phyloP scores from a whole-genome alignment of 1,140 invertebrate genomes.

The Drosophila sp. region DNA sequence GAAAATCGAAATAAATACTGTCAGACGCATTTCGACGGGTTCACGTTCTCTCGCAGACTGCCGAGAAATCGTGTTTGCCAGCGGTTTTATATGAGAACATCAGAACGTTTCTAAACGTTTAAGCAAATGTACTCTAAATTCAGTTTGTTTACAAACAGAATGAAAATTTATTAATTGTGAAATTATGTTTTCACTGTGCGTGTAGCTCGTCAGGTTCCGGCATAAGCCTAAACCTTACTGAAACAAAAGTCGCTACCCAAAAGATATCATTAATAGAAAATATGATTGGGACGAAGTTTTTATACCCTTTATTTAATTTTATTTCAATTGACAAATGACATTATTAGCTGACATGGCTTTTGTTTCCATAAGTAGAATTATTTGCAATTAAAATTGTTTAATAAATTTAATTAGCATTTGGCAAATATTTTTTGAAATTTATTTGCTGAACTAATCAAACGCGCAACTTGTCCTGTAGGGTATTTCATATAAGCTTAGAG shows the following conservation, averaged over 20 bases:
- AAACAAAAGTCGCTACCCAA: neutral
- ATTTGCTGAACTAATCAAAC: too few relatives aligned
- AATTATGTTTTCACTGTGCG: neutral
- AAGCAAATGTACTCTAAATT: neutral
- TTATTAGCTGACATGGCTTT: too few relatives aligned
- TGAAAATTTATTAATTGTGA: neutral
- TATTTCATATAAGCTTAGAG: neutral
- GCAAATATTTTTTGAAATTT: too few relatives aligned
- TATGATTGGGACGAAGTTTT: too few relatives aligned
- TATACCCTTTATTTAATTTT: too few relatives aligned
- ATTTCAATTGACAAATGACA: too few relatives aligned
- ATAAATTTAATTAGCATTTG: too few relatives aligned
- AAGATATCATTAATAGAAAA: neutral
- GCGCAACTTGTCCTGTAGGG: neutral
- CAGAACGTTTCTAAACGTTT: conserved; percentile 20
- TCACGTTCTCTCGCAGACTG: neutral
- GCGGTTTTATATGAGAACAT: neutral
- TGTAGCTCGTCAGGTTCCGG: neutral
- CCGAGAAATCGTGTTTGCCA: neutral
- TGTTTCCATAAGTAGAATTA: too few relatives aligned
- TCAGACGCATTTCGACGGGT: conserved; percentile 11
- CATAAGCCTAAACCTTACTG: neutral
- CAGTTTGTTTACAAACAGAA: too few relatives aligned
- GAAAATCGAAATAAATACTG: conserved; percentile 24
- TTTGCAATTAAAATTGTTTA: too few relatives aligned